A percentile compares a stretch with the other conserved stretches of the same genome.
These are phyloP conservation scores for Limnothrissa miodon DNA, from an alignment of 2,113 vertebrate species.

Conservation along the genomic window DNA sequence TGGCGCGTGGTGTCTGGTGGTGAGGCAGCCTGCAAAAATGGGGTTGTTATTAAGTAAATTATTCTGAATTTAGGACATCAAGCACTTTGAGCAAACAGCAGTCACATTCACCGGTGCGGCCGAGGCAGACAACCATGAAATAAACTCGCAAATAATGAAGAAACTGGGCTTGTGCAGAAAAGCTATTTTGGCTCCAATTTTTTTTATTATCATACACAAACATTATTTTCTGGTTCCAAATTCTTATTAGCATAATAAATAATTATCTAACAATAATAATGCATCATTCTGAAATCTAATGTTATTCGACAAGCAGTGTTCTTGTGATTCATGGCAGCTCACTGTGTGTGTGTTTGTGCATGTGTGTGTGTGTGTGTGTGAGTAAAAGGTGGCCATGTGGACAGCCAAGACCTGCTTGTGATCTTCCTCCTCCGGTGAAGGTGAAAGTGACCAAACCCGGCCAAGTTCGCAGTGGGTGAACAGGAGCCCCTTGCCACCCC, in stretches of 20 bases:
- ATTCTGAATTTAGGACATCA: constrained; percentile 47
- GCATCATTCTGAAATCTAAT: background rate
- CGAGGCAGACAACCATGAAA: background rate
- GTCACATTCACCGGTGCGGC: background rate
- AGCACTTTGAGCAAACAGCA: constrained; percentile 22
- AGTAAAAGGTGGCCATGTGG: background rate
- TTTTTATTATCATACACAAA: background rate
- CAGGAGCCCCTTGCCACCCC: background rate
- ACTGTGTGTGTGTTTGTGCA: too few relatives aligned
- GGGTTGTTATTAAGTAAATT: constrained; percentile 55
- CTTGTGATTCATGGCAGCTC: background rate
- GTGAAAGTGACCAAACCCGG: background rate
- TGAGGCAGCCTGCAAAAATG: constrained; percentile 52
- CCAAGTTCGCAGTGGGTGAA: constrained; percentile 18
- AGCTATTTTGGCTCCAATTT: background rate
- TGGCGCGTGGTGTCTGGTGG: constrained; percentile 30
- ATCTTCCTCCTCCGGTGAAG: background rate
- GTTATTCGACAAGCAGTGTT: background rate
- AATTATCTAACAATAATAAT: background rate
- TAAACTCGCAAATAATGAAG: background rate
- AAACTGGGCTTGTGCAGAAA: background rate
- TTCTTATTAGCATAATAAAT: background rate
- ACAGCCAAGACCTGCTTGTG: background rate
- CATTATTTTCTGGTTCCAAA: background rate
- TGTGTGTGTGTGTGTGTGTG: background rate